Evolutionary conservation across 1,140 invertebrate genomes (phyloP).

Genomic region (Micrasema minimum): DNA sequence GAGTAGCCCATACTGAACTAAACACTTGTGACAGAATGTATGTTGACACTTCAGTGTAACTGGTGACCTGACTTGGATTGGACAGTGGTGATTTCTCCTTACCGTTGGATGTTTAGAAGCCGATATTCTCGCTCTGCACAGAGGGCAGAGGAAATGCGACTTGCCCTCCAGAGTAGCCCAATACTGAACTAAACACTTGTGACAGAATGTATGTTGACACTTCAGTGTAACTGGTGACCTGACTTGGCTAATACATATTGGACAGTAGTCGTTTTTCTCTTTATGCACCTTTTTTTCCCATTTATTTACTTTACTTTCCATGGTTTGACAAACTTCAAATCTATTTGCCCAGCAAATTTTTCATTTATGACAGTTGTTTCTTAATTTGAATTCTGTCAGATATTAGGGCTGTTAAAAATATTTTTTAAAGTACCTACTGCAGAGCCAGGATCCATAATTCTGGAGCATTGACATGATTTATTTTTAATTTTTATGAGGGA

Average conservation of each 20-base stretch:
- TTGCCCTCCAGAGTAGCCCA: neutral
- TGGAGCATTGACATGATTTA: too few relatives aligned
- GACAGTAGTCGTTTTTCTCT: neutral
- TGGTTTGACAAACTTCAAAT: too few relatives aligned
- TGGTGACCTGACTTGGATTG: neutral
- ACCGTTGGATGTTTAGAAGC: too few relatives aligned
- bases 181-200: neutral
- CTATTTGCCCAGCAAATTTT: too few relatives aligned
- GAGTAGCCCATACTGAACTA: neutral
- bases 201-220: conserved; percentile 8
- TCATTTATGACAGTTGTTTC: too few relatives aligned
- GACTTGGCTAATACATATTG: neutral
- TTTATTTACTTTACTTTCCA: too few relatives aligned
- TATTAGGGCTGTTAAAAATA: too few relatives aligned
- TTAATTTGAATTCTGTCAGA: too few relatives aligned
- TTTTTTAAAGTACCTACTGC: too few relatives aligned
- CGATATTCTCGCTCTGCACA: conserved; percentile 17
- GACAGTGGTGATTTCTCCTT: neutral
- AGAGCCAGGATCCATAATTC: too few relatives aligned
- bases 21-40: conserved; percentile 9
- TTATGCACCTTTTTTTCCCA: too few relatives aligned
- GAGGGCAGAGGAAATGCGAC: conserved; percentile 6
- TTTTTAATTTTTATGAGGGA: too few relatives aligned
- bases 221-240: neutral
- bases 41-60: neutral